Evolutionary conservation across 2,888 invertebrate species (phyloP).

Genomic region (Caprella mutica): DNA sequence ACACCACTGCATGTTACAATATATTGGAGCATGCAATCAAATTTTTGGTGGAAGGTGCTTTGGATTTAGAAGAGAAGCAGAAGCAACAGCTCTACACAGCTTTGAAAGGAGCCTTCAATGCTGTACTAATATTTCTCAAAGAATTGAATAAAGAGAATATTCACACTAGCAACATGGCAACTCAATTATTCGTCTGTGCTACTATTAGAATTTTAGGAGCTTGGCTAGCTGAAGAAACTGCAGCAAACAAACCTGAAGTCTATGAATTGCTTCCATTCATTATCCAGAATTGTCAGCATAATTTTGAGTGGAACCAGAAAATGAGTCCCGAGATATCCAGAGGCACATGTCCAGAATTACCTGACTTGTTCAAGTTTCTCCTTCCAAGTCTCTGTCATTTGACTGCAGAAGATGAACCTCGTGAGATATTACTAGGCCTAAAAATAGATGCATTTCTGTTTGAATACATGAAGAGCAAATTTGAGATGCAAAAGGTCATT

Average conservation of each 20-base stretch:
- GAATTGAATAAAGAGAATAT: conserved; percentile 20
- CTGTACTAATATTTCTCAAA: conserved; percentile 57
- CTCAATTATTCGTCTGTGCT: conserved; percentile 56
- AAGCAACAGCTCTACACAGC: conserved; percentile 81
- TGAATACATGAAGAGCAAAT: conserved; percentile 40
- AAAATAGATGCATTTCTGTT: conserved; percentile 37
- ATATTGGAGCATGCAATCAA: conserved; percentile 68
- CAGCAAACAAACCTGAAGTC: conserved; percentile 68
- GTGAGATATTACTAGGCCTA: conserved; percentile 60
- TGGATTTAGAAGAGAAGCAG: conserved; percentile 61
- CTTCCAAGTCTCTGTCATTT: conserved; percentile 82
- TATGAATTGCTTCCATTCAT: conserved; percentile 70
- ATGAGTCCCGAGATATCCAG: conserved; percentile 5
- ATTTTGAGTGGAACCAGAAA: conserved; percentile 46
- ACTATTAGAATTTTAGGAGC: conserved; percentile 53
- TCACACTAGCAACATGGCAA: conserved; percentile 13
- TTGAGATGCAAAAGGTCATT: not conserved
- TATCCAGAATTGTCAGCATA: conserved; percentile 65
- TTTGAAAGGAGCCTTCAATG: conserved; percentile 75
- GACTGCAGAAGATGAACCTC: conserved; percentile 76
- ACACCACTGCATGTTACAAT: conserved; percentile 70
- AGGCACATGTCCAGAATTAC: conserved; percentile 8
- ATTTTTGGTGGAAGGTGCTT: conserved; percentile 41
- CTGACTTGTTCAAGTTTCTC: conserved; percentile 67
- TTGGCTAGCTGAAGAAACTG: conserved; percentile 34